These are phyloP conservation scores for Danio jaintianensis DNA, from an alignment of 2,797 vertebrate genomes.

Conservation along the genomic window DNA sequence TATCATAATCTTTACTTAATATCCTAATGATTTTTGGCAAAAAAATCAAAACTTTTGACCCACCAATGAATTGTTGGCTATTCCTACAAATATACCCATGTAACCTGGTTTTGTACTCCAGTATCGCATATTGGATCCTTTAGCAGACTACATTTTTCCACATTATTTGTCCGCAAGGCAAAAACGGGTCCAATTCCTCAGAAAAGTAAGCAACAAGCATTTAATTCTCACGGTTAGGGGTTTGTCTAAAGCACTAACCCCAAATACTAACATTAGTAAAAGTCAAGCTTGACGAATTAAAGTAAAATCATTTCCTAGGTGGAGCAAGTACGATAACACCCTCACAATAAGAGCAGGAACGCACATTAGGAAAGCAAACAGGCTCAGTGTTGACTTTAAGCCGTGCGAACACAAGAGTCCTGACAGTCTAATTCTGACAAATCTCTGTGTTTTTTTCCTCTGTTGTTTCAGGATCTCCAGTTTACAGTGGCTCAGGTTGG, in stretches of 20 bases:
- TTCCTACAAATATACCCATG: no score
- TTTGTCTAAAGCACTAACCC: not conserved
- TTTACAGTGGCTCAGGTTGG: not conserved
- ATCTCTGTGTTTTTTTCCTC: not conserved
- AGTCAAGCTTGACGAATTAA: not conserved
- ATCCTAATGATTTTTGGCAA: no score
- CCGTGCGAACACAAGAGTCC: not conserved
- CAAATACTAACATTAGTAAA: not conserved
- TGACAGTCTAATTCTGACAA: not conserved
- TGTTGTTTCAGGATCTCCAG: not conserved
- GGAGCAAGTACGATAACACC: constrained; percentile 12
- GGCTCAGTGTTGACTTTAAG: constrained; percentile 2
- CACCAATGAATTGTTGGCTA: no score
- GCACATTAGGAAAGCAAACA: constrained; percentile 10
- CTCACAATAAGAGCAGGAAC: not conserved
- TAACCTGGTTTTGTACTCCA: no score
- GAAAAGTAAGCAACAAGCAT: not conserved
- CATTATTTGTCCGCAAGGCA: not conserved
- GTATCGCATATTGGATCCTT: no score
- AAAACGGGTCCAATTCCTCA: not conserved
- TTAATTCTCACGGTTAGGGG: not conserved
- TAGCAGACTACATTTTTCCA: no score
- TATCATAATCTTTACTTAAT: no score
- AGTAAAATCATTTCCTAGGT: not conserved
- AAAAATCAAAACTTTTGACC: no score